A percentile compares a stretch with the other conserved stretches of the same genome.
Evolutionary conservation across 92 coral and sea anemone genomes (phyloP).

Genomic region (Palythoa grandiflora): DNA sequence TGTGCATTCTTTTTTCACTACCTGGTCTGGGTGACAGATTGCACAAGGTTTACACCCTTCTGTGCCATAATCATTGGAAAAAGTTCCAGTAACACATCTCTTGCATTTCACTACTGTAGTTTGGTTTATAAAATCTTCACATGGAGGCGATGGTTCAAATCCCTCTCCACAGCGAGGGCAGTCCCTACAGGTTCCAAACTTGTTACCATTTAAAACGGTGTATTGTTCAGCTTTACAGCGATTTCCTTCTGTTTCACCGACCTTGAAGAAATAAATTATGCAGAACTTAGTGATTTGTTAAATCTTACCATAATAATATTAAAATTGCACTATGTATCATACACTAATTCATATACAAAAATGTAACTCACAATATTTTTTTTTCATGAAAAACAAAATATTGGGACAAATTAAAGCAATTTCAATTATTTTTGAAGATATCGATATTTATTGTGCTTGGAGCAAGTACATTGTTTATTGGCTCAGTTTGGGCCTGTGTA

Average conservation of each 20-base stretch:
- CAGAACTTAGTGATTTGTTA: background rate
- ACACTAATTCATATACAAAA: too few species aligned
- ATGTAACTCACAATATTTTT: too few species aligned
- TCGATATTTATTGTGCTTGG: too few species aligned
- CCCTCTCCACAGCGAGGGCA: conserved; percentile 65
- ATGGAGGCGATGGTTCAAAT: conserved; percentile 51
- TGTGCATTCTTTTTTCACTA: conserved; percentile 56
- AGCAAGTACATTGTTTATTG: too few species aligned
- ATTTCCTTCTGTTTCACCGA: background rate
- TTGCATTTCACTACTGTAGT: conserved; percentile 38
- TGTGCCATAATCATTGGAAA: conserved; percentile 51
- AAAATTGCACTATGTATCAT: too few species aligned
- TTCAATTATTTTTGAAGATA: too few species aligned
- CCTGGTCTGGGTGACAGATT: conserved; percentile 68
- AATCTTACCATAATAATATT: background rate
- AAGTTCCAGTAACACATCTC: conserved; percentile 62
- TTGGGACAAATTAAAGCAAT: too few species aligned
- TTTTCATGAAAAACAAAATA: too few species aligned
- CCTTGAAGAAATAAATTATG: conserved; percentile 5
- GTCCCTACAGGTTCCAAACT: conserved; percentile 25
- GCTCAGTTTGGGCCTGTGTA: too few species aligned
- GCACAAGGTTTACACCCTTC: conserved; percentile 63
- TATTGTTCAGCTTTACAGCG: conserved; percentile 20
- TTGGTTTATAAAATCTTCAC: conserved; percentile 51
- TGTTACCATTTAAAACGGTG: background rate